Base-by-base conservation (phyloP, 2,113 vertebrate species). In the Carettochelys insculpta region DNA sequence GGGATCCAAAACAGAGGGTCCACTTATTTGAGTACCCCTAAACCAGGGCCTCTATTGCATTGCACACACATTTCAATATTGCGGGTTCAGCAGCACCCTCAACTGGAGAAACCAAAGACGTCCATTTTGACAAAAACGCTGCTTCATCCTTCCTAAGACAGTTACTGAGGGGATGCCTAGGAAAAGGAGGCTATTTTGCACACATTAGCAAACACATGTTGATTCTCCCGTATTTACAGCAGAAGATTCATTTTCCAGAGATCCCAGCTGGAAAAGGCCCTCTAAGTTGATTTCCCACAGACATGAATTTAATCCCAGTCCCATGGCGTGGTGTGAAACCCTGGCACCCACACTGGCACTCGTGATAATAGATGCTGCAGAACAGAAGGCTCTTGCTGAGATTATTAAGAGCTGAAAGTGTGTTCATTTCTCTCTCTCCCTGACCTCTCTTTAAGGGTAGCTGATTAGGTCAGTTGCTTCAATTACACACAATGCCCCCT, bases 391-490 rank as follows among this genome's bases (percentile, higher is more conserved):
- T 81, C 78, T 16, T 11, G 77, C 0, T 1, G 31, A 85, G 76
- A 89, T 86, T 61, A 52, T 83, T 14, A 68, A 89, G 19, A 78
- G 3, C 16, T 92, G 43, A 43, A 68, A 4, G 34, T 12, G 54
- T 2, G 53, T 80, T 86, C 86, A 4, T 52, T 85, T 85, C 19
- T 85, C n/a, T 81, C 27, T 52, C 85, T 91, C 94, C 78, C 80
- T 83, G 17, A 22, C 29, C 31, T 25, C 13, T 3, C 7, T 83
- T 14, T 90, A 87, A 92, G 87, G 77, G 85, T 87, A 84, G 58
- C 53, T 88, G 85, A 91, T 77, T 43, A 93, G 86, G 88, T 25
- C 82, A 93, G 38, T 87, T 91, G 31, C n/a, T 89, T 88, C 22
- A 86, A 82, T 41, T 83, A 75, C n/a, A 80, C 43, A 24, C 56